Evolutionary conservation across 92 coral and sea anemone genomes (phyloP).

Genomic region (Plumapathes pennacea): DNA sequence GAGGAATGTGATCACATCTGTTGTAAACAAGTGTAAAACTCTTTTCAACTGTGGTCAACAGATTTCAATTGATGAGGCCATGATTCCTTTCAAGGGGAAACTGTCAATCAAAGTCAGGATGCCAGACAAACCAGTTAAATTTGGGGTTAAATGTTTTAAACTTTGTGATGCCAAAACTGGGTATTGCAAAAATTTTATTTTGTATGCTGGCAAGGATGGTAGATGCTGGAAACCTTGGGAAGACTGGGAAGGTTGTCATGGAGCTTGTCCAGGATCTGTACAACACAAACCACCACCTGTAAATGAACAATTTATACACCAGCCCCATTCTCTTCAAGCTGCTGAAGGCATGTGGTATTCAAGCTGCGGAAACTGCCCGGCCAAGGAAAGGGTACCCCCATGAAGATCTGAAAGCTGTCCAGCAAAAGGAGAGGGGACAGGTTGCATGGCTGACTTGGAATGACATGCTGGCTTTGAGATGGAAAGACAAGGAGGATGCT

Average conservation of each 20-base stretch:
- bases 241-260: conserved; percentile 29
- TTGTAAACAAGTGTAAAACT: conserved; percentile 10
- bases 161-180: conserved; percentile 44
- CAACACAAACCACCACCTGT: conserved; percentile 15
- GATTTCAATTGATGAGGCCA: conserved; percentile 32
- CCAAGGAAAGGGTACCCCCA: conserved; percentile 18
- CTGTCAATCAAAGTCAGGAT: conserved; percentile 29
- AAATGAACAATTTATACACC: conserved; percentile 30
- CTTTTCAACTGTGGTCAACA: conserved; percentile 14
- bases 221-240: conserved; percentile 13
- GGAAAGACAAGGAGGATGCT: conserved; percentile 48
- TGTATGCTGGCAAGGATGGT: conserved; percentile 31
- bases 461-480: conserved; percentile 34
- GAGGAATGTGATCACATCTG: background rate
- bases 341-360: conserved; percentile 19
- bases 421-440: conserved; percentile 15
- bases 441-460: conserved; percentile 22
- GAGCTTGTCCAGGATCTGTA: conserved; percentile 8
- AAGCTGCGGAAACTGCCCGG: conserved; percentile 37
- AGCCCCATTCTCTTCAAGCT: conserved; percentile 36
- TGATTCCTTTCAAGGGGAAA: conserved; percentile 43
- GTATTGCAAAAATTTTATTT: conserved; percentile 17
- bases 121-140: conserved; percentile 62
- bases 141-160: conserved; percentile 29
- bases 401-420: conserved; percentile 17